These are phyloP conservation scores for Noturus placidus DNA, from an alignment of 2,113 vertebrate genomes.

Conservation along the genomic window DNA sequence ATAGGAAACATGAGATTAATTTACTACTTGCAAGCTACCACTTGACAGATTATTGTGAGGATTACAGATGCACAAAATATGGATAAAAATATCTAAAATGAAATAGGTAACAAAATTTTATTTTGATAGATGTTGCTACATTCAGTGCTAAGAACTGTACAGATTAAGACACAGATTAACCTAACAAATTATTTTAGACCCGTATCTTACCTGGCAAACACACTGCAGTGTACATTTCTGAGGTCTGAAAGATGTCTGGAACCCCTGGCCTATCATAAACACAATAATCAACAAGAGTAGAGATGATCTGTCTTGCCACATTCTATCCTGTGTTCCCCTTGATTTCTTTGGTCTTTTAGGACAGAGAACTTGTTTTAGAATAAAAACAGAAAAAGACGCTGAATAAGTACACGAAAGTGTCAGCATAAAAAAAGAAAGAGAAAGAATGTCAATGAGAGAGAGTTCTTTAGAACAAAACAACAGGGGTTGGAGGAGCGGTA, in stretches of 20 bases:
- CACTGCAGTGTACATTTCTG: conserved; percentile 69
- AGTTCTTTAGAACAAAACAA: neutral
- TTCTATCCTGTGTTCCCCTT: conserved; percentile 34
- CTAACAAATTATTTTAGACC: neutral
- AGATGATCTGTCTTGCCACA: conserved; percentile 56
- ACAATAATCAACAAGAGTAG: conserved; percentile 33
- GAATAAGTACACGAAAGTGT: neutral
- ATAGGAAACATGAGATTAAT: neutral
- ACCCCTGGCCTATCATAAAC: conserved; percentile 19
- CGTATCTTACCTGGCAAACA: conserved; percentile 62
- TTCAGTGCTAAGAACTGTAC: neutral
- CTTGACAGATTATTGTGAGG: neutral
- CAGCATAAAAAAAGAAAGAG: conserved; percentile 10
- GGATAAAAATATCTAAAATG: neutral
- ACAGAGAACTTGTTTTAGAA: neutral
- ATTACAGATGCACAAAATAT: neutral
- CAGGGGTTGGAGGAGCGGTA: conserved; percentile 60
- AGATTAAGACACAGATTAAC: neutral
- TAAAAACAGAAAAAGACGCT: neutral
- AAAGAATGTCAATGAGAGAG: neutral
- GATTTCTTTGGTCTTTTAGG: neutral
- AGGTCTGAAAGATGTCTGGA: conserved; percentile 48
- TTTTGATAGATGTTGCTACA: neutral
- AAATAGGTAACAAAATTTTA: neutral
- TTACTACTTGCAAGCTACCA: neutral